phyloP scores from a whole-genome alignment of 1,140 invertebrate genomes.

The Eurosta solidaginis region DNA sequence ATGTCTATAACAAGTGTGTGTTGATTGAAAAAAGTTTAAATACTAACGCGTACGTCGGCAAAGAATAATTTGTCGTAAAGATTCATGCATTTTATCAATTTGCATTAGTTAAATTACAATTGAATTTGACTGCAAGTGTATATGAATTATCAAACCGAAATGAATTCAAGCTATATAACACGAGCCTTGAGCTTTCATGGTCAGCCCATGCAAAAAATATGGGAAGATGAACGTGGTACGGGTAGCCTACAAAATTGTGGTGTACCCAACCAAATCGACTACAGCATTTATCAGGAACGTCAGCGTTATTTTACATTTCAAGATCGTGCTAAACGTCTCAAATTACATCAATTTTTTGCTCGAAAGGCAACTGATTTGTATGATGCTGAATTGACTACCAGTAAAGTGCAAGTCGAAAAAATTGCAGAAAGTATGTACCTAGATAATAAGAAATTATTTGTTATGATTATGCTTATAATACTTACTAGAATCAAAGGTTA shows the following conservation, averaged over 20 bases:
- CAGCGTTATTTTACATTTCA: conserved; percentile 78
- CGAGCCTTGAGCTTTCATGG: conserved; percentile 82
- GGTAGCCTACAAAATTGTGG: conserved; percentile 71
- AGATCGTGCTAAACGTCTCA: conserved; percentile 79
- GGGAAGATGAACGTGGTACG: conserved; percentile 79
- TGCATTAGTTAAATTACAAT: too few species aligned
- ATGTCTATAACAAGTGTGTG: too few species aligned
- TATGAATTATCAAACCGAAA: conserved; percentile 27
- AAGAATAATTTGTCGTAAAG: too few species aligned
- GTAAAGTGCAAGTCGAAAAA: background rate
- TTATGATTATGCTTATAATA: too few species aligned
- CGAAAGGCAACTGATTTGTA: conserved; percentile 75
- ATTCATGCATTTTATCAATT: too few species aligned
- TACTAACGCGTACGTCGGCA: too few species aligned
- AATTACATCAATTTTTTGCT: conserved; percentile 81
- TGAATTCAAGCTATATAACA: conserved; percentile 62
- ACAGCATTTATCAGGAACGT: conserved; percentile 75
- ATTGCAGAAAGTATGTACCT: conserved; percentile 16
- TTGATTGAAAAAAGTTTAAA: too few species aligned
- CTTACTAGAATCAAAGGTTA: background rate
- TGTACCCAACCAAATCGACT: conserved; percentile 69
- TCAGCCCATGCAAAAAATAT: conserved; percentile 81
- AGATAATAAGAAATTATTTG: too few species aligned
- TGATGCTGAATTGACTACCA: conserved; percentile 39
- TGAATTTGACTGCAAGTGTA: too few species aligned